Evolutionary conservation across 2,888 invertebrate species (phyloP).

Genomic region (Agrilus cyanescens): DNA sequence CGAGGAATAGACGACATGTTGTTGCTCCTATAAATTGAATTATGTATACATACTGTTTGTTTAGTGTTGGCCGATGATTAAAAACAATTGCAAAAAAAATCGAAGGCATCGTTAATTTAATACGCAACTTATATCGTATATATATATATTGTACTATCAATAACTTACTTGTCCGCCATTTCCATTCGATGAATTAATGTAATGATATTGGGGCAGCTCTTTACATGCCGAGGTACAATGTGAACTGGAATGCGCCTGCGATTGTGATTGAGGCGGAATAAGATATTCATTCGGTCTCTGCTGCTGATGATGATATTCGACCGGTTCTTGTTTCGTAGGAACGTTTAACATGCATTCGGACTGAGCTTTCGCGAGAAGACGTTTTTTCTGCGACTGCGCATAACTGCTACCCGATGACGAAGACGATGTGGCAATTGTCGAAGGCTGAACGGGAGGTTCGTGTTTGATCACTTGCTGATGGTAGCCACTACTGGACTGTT

Average conservation of each 20-base stretch:
- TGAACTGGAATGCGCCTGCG: slow-evolving; percentile 16
- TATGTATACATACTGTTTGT: neutral
- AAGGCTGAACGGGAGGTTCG: slow-evolving; percentile 32
- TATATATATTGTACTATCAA: slow-evolving; percentile 9
- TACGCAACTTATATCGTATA: too few species aligned
- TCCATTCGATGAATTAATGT: slow-evolving; percentile 24
- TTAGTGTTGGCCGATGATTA: slow-evolving; percentile 1
- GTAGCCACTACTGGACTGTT: slow-evolving; percentile 19
- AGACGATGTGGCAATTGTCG: slow-evolving; percentile 7
- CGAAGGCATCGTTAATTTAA: slow-evolving; percentile 17
- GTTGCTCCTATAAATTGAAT: slow-evolving; percentile 23
- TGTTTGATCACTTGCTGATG: slow-evolving; percentile 38
- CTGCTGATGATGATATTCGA: slow-evolving; percentile 36
- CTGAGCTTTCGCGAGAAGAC: slow-evolving; percentile 77
- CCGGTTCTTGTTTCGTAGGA: slow-evolving; percentile 50
- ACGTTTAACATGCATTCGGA: slow-evolving; percentile 54
- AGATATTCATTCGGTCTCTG: slow-evolving; percentile 31
- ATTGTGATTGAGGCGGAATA: slow-evolving; percentile 15
- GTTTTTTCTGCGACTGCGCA: slow-evolving; percentile 79
- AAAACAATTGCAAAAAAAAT: neutral
- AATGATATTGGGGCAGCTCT: slow-evolving; percentile 37
- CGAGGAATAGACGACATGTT: slow-evolving; percentile 24
- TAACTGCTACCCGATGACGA: slow-evolving; percentile 21
- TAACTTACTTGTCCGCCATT: slow-evolving; percentile 31
- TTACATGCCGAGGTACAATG: slow-evolving; percentile 38